Conservation (phyloP, 2,113 vertebrate species). For the Sorex araneus region DNA sequence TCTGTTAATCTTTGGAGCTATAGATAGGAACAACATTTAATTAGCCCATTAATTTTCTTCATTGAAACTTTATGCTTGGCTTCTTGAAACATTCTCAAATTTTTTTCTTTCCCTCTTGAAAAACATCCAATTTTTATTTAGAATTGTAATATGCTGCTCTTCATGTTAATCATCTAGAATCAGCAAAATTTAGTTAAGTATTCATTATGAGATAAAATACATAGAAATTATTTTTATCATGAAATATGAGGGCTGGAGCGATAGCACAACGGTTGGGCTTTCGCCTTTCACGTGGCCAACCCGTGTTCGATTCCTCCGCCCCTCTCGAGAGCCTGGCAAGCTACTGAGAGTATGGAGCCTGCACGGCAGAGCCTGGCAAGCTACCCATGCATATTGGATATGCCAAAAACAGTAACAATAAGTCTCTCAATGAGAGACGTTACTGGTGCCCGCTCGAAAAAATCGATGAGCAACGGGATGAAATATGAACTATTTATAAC, state of each 20-base stretch:
- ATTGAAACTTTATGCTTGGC: neutral
- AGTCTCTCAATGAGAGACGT: too few relatives aligned
- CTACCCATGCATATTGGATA: too few relatives aligned
- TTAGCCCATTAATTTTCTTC: slow-evolving; percentile 23
- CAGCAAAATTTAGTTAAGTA: slow-evolving; percentile 41
- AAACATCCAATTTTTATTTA: slow-evolving; percentile 39
- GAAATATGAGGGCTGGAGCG: too few relatives aligned
- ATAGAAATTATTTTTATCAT: slow-evolving; percentile 17
- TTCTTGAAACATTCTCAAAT: slow-evolving; percentile 37
- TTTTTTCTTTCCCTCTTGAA: neutral
- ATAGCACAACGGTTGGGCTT: too few relatives aligned
- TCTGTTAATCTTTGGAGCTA: neutral
- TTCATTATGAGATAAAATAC: neutral
- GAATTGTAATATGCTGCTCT: neutral
- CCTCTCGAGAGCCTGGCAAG: too few relatives aligned
- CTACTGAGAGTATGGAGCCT: too few relatives aligned
- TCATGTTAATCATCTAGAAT: slow-evolving; percentile 22
- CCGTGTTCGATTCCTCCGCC: too few relatives aligned
- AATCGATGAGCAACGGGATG: too few relatives aligned
- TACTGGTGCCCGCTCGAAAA: too few relatives aligned
- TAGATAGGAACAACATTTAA: neutral
- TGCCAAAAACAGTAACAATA: too few relatives aligned
- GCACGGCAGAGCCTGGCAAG: too few relatives aligned
- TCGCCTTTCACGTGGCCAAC: too few relatives aligned
- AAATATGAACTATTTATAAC: slow-evolving; percentile 43